Evolutionary conservation across 2,797 vertebrate genomes (phyloP), one percentile per base, ranked within the genome.

Genomic region (Menidia menidia): DNA sequence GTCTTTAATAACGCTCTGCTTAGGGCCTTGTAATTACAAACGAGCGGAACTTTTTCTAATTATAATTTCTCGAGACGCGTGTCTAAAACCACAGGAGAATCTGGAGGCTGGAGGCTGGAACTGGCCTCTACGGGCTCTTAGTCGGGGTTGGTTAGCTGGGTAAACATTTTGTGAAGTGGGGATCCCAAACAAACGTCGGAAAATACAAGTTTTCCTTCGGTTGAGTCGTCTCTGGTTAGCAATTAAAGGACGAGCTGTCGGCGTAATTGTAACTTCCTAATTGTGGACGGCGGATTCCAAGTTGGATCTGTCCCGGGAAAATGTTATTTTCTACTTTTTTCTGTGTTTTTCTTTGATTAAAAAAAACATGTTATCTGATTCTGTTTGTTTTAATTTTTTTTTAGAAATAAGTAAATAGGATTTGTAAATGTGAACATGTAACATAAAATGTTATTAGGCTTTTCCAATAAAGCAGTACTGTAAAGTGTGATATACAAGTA

Each of bases 261-360:
- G 11, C 39, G 9, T 80, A 87, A 90, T 87, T 85, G 80, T 79
- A 85, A 86, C 78, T 68, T 76, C 85, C 75, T 87, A 84, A 87
- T 78, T 80, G 76, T 9, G 66, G 69, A 30, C 2, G 18, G 43
- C 13, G 35, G 7, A 6, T 41, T 82, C 73, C 76, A 77, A 77
- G 44, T 79, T 86, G 75, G 75, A 60, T 64, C 35, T 11, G 19
- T 2, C 33, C 68, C 51, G 43, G 75, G 65, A 82, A 86, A 89
- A 74, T 30, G 18, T 54, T 41, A 78, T 66, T 58, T 45, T 57
- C 19, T 39, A 18, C 54, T 64, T 60, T 47, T 68, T 25, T 75
- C 64, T 56, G 30, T 4, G 0, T n/a, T 3, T 63, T 25, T 74
- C 51, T 50, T 3, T n/a, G n/a, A n/a, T n/a, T n/a, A n/a, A n/a